Evolutionary conservation across 2,113 vertebrate species (phyloP), one percentile per base, ranked within the genome.

Genomic region (Vicugna pacos): DNA sequence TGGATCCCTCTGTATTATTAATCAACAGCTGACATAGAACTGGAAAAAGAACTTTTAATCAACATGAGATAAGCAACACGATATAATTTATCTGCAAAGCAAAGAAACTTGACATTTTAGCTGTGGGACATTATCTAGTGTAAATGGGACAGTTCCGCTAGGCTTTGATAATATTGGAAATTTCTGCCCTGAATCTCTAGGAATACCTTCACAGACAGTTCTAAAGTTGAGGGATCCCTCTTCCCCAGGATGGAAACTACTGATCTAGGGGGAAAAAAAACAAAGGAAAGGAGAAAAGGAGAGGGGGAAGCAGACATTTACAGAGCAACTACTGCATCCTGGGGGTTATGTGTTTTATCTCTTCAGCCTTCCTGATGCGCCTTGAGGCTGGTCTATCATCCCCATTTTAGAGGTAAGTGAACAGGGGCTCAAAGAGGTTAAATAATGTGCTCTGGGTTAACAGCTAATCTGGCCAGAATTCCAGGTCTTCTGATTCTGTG

Each of bases 81-180:
- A 65, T 83, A 79, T 79, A 52, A 85, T 67, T 91, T 95, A 32
- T 65, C 52, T 67, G 38, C 76, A 89, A 93, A 86, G 60, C 80
- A 76, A 95, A 91, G 62, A 93, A 93, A 95, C 54, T 60, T 87
- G 64, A 94, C 62, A 93, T 73, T 83, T 91, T 89, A 96, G 58
- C 35, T 30, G 54, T 67, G 50, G 42, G 13, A 58, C 22, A 26
- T 97, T 93, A 81, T 81, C 72, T 93, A 76, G 30, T 48, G 32
- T 89, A 92, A 93, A 94, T 22, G 42, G 46, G 16, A 70, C 11
- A 64, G 67, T 89, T 85, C 48, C 2, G 17, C 89, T 89, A 73
- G 69, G 64, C 62, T 87, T 93, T 93, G 82, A 30, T 82, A 73
- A 84, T 84, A 91, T 11, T 73, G 76, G 35, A 11, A n/a, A 32